Evolutionary conservation across 2,113 vertebrate species (phyloP).

Genomic region (Cercocebus atys): DNA sequence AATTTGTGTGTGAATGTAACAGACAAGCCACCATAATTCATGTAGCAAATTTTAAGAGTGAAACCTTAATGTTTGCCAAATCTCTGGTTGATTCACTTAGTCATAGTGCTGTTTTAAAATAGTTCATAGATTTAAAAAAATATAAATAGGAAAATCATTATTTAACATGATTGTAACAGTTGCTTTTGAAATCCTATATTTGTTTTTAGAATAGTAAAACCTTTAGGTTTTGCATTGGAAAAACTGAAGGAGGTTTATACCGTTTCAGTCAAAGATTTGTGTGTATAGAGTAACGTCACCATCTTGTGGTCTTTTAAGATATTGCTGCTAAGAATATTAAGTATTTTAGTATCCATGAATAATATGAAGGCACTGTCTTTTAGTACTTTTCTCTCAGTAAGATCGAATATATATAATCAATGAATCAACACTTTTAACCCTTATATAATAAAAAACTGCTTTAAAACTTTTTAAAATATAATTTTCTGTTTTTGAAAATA

Average conservation of each 20-base stretch:
- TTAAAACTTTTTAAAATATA: background rate
- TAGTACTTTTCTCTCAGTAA: background rate
- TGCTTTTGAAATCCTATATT: background rate
- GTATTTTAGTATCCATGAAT: background rate
- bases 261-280: background rate
- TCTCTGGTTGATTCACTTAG: background rate
- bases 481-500: conserved; percentile 25
- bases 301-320: conserved; percentile 62
- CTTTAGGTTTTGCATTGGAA: background rate
- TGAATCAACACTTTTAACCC: background rate
- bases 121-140: background rate
- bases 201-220: background rate
- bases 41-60: background rate
- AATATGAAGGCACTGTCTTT: background rate
- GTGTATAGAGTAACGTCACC: conserved; percentile 58
- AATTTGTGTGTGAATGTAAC: background rate
- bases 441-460: background rate
- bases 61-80: background rate
- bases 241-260: background rate
- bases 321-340: conserved; percentile 33
- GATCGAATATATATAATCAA: background rate
- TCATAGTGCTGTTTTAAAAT: background rate
- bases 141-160: background rate
- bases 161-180: background rate
- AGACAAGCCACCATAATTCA: background rate